Percentiles rank a stretch among this genome's conserved stretches.
phyloP scores from a whole-genome alignment of 2,888 invertebrate genomes.

The Nasonia oneida region DNA sequence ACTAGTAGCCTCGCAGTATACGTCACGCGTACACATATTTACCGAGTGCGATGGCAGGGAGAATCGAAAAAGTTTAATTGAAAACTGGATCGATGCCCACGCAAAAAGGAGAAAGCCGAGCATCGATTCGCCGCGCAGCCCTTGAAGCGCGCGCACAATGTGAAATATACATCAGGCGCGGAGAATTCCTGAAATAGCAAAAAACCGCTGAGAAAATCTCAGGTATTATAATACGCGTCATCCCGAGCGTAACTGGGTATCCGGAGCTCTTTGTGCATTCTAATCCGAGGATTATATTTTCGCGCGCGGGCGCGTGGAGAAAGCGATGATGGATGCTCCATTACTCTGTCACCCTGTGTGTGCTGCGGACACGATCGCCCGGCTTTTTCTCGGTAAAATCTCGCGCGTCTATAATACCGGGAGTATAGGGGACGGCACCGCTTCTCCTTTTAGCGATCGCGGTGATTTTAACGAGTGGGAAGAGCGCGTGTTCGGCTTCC shows the following conservation, averaged over 20 bases:
- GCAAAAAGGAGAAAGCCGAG: neutral
- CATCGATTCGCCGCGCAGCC: conserved; percentile 20
- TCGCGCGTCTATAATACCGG: too few species aligned
- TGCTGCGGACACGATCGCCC: neutral
- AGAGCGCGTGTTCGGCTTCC: conserved; percentile 19
- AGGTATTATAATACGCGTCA: conserved; percentile 16
- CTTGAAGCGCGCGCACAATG: neutral
- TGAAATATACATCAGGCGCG: neutral
- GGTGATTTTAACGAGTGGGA: conserved; percentile 46
- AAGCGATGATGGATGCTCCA: neutral
- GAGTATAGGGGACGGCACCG: too few species aligned
- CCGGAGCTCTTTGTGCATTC: conserved; percentile 67
- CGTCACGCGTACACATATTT: neutral
- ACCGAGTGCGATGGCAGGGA: neutral
- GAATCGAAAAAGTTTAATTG: neutral
- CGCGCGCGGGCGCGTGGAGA: neutral
- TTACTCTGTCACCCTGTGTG: neutral
- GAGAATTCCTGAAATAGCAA: conserved; percentile 1
- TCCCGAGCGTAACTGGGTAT: conserved; percentile 70
- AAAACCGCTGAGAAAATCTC: conserved; percentile 12
- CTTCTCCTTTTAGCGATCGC: neutral
- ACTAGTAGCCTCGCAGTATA: neutral
- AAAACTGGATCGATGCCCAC: neutral
- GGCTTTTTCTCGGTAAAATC: neutral
- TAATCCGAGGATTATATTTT: conserved; percentile 17